Evolutionary conservation across 1,140 invertebrate genomes (phyloP).

Genomic region (Drosophila kikkawai): DNA sequence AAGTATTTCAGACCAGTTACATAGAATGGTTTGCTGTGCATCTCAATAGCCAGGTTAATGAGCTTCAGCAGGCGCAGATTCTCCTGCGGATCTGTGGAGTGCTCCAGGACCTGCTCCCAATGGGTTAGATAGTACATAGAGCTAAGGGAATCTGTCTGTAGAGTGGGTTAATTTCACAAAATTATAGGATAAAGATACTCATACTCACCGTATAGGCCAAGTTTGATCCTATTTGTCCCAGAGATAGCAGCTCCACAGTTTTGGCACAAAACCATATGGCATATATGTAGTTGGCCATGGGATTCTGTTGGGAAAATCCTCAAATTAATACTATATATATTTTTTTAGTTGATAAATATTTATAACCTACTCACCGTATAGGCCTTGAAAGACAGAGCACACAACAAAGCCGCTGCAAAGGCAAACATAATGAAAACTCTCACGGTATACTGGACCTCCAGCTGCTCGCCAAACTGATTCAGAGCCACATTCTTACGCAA

Average conservation of each 20-base stretch:
- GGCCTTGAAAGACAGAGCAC: slow-evolving; percentile 73
- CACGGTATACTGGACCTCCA: slow-evolving; percentile 67
- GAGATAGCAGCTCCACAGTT: slow-evolving; percentile 53
- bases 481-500: slow-evolving; percentile 57
- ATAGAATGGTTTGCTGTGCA: slow-evolving; percentile 69
- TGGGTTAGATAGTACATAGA: slow-evolving; percentile 64
- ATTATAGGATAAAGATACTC: too few species aligned
- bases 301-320: slow-evolving; percentile 40
- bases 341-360: not conserved
- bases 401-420: slow-evolving; percentile 60
- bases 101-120: slow-evolving; percentile 63
- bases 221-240: slow-evolving; percentile 60
- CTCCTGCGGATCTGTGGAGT: slow-evolving; percentile 59
- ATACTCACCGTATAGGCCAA: slow-evolving; percentile 52
- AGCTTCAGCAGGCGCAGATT: slow-evolving; percentile 69
- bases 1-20: slow-evolving; percentile 75
- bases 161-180: not conserved
- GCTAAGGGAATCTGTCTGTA: slow-evolving; percentile 64
- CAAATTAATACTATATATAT: not conserved
- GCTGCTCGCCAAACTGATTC: slow-evolving; percentile 51
- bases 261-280: slow-evolving; percentile 69
- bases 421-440: slow-evolving; percentile 72
- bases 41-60: slow-evolving; percentile 62
- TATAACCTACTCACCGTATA: slow-evolving; percentile 46
- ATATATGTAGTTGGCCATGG: slow-evolving; percentile 63